A percentile compares a stretch with the other conserved stretches of the same genome.
Evolutionary conservation across 2,888 invertebrate genomes (phyloP).

Genomic region (Lithosia quadra): DNA sequence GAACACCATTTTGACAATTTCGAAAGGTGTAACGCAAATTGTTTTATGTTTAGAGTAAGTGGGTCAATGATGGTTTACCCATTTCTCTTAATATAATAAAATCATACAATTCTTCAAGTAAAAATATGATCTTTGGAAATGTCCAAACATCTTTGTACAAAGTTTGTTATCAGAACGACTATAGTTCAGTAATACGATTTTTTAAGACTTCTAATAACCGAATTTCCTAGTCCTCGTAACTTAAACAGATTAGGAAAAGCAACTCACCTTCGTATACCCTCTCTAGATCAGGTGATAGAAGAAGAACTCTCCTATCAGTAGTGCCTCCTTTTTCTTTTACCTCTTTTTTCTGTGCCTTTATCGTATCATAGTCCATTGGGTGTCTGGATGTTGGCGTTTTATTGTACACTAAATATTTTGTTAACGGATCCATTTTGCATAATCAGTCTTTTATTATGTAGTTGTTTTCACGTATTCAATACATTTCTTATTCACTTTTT

Average conservation of each 20-base stretch:
- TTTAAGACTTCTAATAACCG: neutral
- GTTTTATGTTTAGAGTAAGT: too few species aligned
- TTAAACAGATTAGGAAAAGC: neutral
- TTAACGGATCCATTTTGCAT: slow-evolving; percentile 72
- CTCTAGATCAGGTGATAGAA: slow-evolving; percentile 74
- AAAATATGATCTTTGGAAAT: too few species aligned
- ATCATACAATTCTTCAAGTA: too few species aligned
- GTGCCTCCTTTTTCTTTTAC: slow-evolving; percentile 49
- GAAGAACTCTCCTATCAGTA: slow-evolving; percentile 70
- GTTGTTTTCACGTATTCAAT: neutral
- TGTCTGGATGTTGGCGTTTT: slow-evolving; percentile 72
- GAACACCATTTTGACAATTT: too few species aligned
- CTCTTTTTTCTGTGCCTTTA: slow-evolving; percentile 67
- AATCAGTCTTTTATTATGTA: neutral
- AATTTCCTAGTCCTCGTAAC: neutral
- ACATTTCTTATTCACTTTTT: neutral
- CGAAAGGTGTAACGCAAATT: too few species aligned
- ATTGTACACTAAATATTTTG: slow-evolving; percentile 77
- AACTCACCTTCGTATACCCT: slow-evolving; percentile 72
- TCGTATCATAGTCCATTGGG: slow-evolving; percentile 72
- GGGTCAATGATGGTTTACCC: too few species aligned
- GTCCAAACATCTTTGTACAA: too few species aligned
- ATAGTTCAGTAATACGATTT: too few species aligned
- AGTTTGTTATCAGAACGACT: too few species aligned
- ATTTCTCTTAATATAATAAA: too few species aligned